Percentiles rank a stretch among this genome's conserved stretches.
Conservation (phyloP, 2,797 vertebrate species). For the Clarias pachynema region DNA sequence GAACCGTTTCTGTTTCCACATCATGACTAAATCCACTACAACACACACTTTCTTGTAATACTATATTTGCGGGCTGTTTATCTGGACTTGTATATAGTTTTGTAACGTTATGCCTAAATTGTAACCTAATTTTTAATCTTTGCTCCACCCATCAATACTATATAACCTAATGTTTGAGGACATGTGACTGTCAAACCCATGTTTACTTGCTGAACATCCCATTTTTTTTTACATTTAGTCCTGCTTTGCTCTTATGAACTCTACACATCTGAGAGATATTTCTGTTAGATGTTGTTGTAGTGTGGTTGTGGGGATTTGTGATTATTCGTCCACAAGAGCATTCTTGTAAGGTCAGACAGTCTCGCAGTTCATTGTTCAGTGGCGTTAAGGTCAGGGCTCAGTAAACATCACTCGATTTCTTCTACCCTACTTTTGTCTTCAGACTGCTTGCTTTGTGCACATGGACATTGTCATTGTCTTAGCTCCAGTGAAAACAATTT, state of each 20-base stretch:
- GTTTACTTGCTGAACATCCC: neutral
- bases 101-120: neutral
- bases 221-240: neutral
- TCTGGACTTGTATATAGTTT: neutral
- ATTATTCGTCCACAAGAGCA: neutral
- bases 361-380: neutral
- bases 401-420: neutral
- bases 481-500: neutral
- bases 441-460: neutral
- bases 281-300: no score
- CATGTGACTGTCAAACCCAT: neutral
- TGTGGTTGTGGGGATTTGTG: neutral
- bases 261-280: no score
- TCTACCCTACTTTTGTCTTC: neutral
- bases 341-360: neutral
- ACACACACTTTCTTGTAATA: neutral
- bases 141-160: neutral
- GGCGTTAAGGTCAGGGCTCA: neutral
- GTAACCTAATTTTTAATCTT: neutral
- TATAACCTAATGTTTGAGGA: neutral
- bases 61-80: neutral
- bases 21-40: slow-evolving; percentile 1
- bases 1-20: slow-evolving; percentile 14
- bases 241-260: no score
- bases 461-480: neutral